Conservation (phyloP, 2,888 invertebrate species). For the Hydrotaea cyrtoneurina region DNA sequence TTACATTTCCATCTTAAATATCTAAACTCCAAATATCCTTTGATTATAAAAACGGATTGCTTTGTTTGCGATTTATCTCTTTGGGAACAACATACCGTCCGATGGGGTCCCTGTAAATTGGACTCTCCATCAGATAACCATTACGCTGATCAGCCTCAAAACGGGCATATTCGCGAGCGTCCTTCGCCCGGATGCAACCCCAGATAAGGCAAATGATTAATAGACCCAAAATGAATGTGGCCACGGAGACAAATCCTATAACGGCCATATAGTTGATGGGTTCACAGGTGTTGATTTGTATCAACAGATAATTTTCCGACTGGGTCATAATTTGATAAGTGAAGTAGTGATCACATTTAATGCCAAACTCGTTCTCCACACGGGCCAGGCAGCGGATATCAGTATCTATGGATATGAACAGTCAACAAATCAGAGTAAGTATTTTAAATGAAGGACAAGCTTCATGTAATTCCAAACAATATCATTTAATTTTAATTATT, state of each 20-base stretch:
- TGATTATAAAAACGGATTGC: constrained; percentile 63
- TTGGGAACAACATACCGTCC: constrained; percentile 83
- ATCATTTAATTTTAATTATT: no score
- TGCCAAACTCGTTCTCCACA: constrained; percentile 74
- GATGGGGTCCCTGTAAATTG: constrained; percentile 85
- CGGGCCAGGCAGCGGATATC: constrained; percentile 75
- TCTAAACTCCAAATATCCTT: neutral
- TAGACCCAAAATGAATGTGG: constrained; percentile 82
- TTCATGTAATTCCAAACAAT: neutral
- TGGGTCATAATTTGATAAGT: constrained; percentile 73
- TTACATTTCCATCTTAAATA: neutral
- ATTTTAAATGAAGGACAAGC: neutral
- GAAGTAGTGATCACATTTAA: constrained; percentile 77
- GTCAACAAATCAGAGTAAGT: neutral
- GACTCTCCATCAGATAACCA: constrained; percentile 80
- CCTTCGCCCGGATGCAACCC: constrained; percentile 81
- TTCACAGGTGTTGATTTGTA: constrained; percentile 73
- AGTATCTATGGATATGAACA: constrained; percentile 62
- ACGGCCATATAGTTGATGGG: constrained; percentile 71
- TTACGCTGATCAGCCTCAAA: constrained; percentile 81
- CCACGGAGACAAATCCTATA: constrained; percentile 79
- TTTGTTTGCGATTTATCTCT: constrained; percentile 64
- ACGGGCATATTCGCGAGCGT: constrained; percentile 82
- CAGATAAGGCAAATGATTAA: constrained; percentile 80
- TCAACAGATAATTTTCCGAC: constrained; percentile 73